Base-by-base conservation (phyloP, 2,888 invertebrate species). In the Rhagophthalmus giganteus region DNA sequence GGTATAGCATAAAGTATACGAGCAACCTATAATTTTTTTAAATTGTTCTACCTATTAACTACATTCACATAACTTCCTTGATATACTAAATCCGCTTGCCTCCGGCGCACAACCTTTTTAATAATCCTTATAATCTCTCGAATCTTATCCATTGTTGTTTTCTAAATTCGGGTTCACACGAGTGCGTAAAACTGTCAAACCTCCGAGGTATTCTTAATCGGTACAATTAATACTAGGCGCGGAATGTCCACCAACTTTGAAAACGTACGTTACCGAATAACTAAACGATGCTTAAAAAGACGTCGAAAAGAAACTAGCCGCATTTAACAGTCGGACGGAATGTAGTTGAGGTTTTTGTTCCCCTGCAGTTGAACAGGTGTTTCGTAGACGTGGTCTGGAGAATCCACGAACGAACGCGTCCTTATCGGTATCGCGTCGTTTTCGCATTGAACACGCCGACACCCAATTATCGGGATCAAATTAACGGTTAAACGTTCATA, bases 401-500 rank as follows among this genome's bases (percentile, higher is more conserved):
- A 53, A 56, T 51, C 49, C 37, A 52, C 48, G 55, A 57, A 58
- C 57, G 53, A 53, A 46, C 40, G 57, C 55, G 54, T n/a, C 49
- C 54, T 60, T 60, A 59, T 60, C 63, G 59, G 60, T 59, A 45
- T 38, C 42, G 47, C 38, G 57, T 59, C 59, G 55, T 54, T 54
- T 58, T 59, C 55, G 33, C 40, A 40, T 48, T 52, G 20, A 53
- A 56, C 47, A 44, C 37, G 41, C 58, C 38, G 58, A 11, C 12
- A 35, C 24, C 35, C 30, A 45, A 39, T 46, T 52, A 46, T 40
- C 30, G 25, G 11, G 28, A 20, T 31, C 40, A 41, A 37, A n/a
- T n/a, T n/a, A n/a, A n/a, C n/a, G n/a, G n/a, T n/a, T 41, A 38
- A 42, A 48, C 45, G 25, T n/a, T n/a, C 28, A 44, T 39, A 39